Base-by-base conservation (phyloP, 2,113 vertebrate genomes). In the Mesembrinibis cayennensis region DNA sequence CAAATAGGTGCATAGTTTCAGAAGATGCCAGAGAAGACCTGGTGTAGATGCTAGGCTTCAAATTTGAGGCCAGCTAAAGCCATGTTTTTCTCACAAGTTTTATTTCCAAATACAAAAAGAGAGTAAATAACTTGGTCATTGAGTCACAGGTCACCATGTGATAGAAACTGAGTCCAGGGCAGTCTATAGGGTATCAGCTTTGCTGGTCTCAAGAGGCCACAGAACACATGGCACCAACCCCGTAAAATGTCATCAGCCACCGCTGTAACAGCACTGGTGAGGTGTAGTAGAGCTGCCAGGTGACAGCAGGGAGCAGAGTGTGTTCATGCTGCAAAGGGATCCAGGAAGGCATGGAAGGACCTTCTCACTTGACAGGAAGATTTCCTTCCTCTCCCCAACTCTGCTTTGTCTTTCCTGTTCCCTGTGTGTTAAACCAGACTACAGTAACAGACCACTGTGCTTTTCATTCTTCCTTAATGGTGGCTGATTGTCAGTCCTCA, bases 111-210 rank as follows among this genome's bases (percentile, higher is more conserved):
- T 50, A 53, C 29, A 40, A 61, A 61, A n/a, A 1, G 2, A 58
- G 23, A 58, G 34, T 62, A 86, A 63, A 23, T 52, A 63, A 27
- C 23, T 67, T 45, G 13, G 27, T n/a, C 29, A 27, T 1, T 50
- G 32, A 63, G 11, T 44, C 32, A 42, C 9, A 55, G 23, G 27
- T 38, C 1, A 0, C 47, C 36, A 14, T 40, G 32, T 0, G 3
- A 10, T 22, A 34, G 73, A 38, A 74, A 44, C 7, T 5, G 20
- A 70, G 17, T 50, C 21, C 49, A 23, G 34, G 44, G 49, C 29
- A 27, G 34, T 58, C 62, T 36, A 1, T 11, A 27, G 30, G 21
- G 12, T 23, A 9, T 52, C 1, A 1, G 38, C 30, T 16, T 38
- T 22, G 40, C 40, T 25, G 13, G 16, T 59, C 23, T 40, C 17